Percentiles rank a stretch among this genome's conserved stretches.
Evolutionary conservation across 2,113 vertebrate species (phyloP).

Genomic region (Syngnathus scovelli): DNA sequence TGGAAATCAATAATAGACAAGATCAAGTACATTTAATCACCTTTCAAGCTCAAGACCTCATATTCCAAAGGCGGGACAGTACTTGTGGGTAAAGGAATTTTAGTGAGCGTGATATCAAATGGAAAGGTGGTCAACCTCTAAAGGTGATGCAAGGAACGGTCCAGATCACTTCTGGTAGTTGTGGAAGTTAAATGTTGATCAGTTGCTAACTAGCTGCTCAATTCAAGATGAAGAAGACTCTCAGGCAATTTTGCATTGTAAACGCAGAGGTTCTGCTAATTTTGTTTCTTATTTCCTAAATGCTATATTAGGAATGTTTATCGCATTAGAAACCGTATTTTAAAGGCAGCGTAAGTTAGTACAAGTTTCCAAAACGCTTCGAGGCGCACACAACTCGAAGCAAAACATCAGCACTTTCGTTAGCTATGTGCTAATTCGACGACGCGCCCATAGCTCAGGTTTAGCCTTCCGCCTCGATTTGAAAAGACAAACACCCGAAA

Average conservation of each 20-base stretch:
- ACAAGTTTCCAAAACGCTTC: neutral
- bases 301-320: neutral
- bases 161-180: too few species aligned
- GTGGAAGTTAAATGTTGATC: too few species aligned
- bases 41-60: neutral
- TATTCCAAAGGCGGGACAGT: too few species aligned
- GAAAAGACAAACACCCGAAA: neutral
- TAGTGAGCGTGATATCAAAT: too few species aligned
- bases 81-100: too few species aligned
- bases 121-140: too few species aligned
- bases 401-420: neutral
- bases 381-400: neutral
- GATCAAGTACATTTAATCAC: neutral
- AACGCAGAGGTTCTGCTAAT: too few species aligned
- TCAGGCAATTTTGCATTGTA: too few species aligned
- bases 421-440: neutral
- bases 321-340: neutral
- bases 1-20: constrained; percentile 8
- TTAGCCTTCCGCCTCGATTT: neutral
- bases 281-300: neutral
- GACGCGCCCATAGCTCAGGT: neutral
- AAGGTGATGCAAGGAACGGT: too few species aligned
- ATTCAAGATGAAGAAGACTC: too few species aligned
- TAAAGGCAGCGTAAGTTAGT: neutral
- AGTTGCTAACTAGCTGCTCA: too few species aligned